phyloP scores from a whole-genome alignment of 1,140 invertebrate genomes.

The Dolichoris vasculosae region DNA sequence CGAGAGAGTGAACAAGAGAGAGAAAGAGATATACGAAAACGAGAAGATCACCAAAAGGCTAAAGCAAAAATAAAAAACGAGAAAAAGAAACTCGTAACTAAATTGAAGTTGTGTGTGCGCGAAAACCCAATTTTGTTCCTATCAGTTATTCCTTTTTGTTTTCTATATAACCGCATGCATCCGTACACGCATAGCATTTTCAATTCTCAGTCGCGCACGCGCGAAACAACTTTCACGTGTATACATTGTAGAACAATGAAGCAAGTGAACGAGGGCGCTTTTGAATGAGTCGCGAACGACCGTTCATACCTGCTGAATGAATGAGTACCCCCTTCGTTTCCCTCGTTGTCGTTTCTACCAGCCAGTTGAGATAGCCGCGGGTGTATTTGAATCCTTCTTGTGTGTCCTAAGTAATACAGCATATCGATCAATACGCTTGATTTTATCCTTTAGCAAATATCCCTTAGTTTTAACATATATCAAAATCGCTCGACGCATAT shows the following conservation, averaged over 20 bases:
- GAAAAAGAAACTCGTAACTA: not conserved
- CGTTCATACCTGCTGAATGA: constrained; percentile 59
- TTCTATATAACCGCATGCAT: not conserved
- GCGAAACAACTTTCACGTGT: constrained; percentile 34
- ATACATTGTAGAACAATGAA: constrained; percentile 58
- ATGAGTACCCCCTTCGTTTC: constrained; percentile 59
- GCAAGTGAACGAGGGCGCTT: constrained; percentile 55
- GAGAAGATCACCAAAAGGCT: not conserved
- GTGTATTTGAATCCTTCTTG: constrained; percentile 56
- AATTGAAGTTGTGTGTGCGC: not conserved
- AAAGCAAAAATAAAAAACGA: constrained; percentile 43
- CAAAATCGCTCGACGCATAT: no score
- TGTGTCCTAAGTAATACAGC: not conserved
- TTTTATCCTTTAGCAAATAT: not conserved
- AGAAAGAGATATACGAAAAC: not conserved
- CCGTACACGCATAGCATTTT: no score
- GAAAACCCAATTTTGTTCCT: not conserved
- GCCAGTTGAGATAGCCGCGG: constrained; percentile 46
- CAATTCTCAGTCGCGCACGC: not conserved
- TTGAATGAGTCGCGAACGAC: constrained; percentile 63
- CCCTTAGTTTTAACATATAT: no score
- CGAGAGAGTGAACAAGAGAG: no score
- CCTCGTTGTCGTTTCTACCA: constrained; percentile 55
- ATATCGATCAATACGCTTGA: not conserved
- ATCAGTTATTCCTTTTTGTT: not conserved